A percentile compares a stretch with the other conserved stretches of the same genome.
These are phyloP conservation scores for Sturnus vulgaris DNA, from an alignment of 2,113 vertebrate genomes.

Conservation along the genomic window DNA sequence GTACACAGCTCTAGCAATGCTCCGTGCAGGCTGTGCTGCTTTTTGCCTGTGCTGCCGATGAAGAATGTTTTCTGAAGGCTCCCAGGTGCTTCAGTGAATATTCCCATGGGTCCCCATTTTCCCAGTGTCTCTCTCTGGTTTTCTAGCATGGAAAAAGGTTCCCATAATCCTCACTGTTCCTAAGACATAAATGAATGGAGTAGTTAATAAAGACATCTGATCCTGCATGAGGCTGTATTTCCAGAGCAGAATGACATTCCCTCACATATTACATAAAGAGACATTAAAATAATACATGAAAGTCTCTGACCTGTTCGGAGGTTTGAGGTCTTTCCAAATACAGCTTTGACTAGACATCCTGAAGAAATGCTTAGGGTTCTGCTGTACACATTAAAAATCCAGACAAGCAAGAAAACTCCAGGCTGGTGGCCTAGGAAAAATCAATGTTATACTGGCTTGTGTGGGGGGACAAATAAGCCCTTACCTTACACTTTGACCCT, in stretches of 20 bases:
- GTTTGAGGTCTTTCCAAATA: neutral
- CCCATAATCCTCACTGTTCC: neutral
- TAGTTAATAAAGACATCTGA: neutral
- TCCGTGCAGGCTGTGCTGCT: neutral
- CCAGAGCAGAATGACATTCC: neutral
- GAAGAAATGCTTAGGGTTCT: neutral
- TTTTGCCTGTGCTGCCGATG: neutral
- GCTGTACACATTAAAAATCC: neutral
- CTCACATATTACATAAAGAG: neutral
- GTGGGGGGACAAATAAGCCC: neutral
- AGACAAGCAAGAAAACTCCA: neutral
- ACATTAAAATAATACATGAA: neutral
- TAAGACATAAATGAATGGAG: neutral
- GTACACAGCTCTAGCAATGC: rapidly evolving
- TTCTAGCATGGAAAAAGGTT: neutral
- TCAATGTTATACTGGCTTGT: neutral
- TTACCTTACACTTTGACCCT: neutral
- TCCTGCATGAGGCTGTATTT: neutral
- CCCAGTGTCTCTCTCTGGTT: neutral
- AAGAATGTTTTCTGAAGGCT: neutral
- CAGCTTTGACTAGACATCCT: neutral
- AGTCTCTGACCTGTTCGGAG: neutral
- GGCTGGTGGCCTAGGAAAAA: neutral
- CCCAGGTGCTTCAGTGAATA: neutral
- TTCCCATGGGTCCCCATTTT: neutral